Evolutionary conservation across 2,888 invertebrate genomes (phyloP).

Genomic region (Hydraecia micacea): DNA sequence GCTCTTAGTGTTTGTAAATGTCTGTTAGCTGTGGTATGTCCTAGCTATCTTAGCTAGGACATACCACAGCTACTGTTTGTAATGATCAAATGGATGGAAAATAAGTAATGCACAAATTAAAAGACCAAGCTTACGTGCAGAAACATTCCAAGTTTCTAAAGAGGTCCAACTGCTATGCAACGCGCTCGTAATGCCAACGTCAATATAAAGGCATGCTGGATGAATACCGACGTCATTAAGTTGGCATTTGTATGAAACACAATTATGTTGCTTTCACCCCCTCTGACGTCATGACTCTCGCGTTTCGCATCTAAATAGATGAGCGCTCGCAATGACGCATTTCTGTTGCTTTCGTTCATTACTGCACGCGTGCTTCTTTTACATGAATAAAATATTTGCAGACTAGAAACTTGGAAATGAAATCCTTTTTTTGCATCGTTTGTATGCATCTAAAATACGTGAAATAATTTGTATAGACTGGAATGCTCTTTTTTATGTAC

Average conservation of each 20-base stretch:
- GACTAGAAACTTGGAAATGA: neutral
- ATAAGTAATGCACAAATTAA: no score
- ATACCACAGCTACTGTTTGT: no score
- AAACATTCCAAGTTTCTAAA: neutral
- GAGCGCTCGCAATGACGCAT: slow-evolving; percentile 34
- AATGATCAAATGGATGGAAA: neutral
- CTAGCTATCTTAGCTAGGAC: neutral
- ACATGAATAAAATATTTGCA: neutral
- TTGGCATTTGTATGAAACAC: slow-evolving; percentile 33
- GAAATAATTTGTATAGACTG: neutral
- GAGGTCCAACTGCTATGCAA: neutral
- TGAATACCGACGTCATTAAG: slow-evolving; percentile 36
- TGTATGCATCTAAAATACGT: neutral
- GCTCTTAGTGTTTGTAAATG: slow-evolving; percentile 10
- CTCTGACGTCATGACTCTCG: slow-evolving; percentile 40
- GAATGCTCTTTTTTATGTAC: no score
- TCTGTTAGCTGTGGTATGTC: neutral
- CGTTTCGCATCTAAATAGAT: slow-evolving; percentile 23
- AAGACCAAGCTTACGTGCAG: neutral
- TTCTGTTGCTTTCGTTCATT: slow-evolving; percentile 5
- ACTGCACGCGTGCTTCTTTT: slow-evolving; percentile 4
- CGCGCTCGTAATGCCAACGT: slow-evolving; percentile 16
- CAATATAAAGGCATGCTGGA: slow-evolving; percentile 24
- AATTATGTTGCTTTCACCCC: slow-evolving; percentile 42
- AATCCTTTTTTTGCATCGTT: neutral